Conservation (phyloP, 1,140 invertebrate species). For the Stegodyphus mimosarum region DNA sequence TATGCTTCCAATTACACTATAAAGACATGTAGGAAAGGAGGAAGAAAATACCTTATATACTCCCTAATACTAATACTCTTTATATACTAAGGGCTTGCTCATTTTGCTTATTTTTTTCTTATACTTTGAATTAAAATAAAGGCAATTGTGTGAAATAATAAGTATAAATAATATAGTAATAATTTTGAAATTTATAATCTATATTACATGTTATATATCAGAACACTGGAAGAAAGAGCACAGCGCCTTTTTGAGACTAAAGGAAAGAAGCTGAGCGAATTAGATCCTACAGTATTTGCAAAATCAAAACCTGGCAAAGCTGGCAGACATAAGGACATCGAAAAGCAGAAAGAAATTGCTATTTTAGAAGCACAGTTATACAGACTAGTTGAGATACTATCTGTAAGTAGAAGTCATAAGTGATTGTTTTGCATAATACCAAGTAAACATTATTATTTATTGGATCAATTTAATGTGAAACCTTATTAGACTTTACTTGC, state of each 20-base stretch:
- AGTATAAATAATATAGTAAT: too few species aligned
- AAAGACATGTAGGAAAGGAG: too few species aligned
- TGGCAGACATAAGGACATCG: slow-evolving; percentile 75
- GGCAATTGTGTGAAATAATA: too few species aligned
- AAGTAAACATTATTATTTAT: not conserved
- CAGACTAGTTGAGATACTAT: slow-evolving; percentile 82
- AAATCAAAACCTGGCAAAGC: slow-evolving; percentile 80
- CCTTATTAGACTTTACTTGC: not conserved
- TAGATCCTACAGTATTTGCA: slow-evolving; percentile 91
- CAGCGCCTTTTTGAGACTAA: slow-evolving; percentile 95
- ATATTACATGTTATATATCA: slow-evolving; percentile 63
- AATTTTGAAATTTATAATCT: not conserved
- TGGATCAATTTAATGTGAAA: not conserved
- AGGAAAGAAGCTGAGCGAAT: slow-evolving; percentile 83
- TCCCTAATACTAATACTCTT: too few species aligned
- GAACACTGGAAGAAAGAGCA: slow-evolving; percentile 94
- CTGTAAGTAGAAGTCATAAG: slow-evolving; percentile 64
- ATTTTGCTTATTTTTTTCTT: too few species aligned
- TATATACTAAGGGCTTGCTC: too few species aligned
- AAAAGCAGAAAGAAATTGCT: slow-evolving; percentile 71
- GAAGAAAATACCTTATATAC: too few species aligned
- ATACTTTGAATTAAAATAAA: too few species aligned
- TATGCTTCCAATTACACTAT: too few species aligned
- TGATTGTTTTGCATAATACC: not conserved
- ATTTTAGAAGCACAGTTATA: slow-evolving; percentile 86